These are phyloP conservation scores for Lumbricus terrestris DNA, from an alignment of 2,888 invertebrate genomes.

Conservation along the genomic window DNA sequence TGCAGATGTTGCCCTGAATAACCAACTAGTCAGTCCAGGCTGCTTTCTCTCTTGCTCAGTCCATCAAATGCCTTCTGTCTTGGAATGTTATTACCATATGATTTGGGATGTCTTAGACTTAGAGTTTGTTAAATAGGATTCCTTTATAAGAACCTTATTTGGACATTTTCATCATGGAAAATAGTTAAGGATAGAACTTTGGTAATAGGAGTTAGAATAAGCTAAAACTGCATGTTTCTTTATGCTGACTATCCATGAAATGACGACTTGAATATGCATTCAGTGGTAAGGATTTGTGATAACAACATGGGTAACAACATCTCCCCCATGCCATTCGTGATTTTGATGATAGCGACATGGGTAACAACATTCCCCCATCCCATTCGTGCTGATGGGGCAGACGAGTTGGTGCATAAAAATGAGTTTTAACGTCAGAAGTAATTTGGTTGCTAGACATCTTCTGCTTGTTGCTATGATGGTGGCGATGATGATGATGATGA, in stretches of 20 bases:
- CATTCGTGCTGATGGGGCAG: not conserved
- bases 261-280: not conserved
- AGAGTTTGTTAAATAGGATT: not conserved
- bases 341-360: too few relatives aligned
- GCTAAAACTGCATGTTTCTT: not conserved
- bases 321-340: too few relatives aligned
- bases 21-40: not conserved
- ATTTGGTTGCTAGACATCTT: not conserved
- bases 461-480: not conserved
- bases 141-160: too few relatives aligned
- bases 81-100: conserved; percentile 3
- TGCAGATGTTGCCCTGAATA: conserved; percentile 3
- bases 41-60: not conserved
- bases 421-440: not conserved
- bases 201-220: too few relatives aligned
- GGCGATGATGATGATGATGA: not conserved
- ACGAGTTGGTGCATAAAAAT: not conserved
- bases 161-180: not conserved
- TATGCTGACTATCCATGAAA: not conserved
- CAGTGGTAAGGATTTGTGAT: not conserved
- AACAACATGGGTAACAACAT: too few relatives aligned
- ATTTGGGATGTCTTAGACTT: too few relatives aligned
- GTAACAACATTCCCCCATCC: too few relatives aligned
- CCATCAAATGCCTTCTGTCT: not conserved
- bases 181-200: not conserved